phyloP scores from a whole-genome alignment of 2,113 vertebrate species.

The Tragelaphus strepsiceros region DNA sequence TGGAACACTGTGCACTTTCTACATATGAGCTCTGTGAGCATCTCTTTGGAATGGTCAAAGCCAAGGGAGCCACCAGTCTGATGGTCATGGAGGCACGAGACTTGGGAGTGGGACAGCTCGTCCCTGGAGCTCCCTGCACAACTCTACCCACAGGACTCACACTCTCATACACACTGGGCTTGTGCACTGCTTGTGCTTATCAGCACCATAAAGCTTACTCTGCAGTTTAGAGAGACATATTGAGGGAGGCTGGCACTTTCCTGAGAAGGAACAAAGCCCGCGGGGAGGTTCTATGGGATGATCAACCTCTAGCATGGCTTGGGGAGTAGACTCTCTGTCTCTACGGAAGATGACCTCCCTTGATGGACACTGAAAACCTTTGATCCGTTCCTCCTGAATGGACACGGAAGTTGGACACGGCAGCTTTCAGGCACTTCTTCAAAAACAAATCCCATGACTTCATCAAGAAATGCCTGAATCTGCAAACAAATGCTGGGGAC shows the following conservation, averaged over 20 bases:
- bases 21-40: not conserved
- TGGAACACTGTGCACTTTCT: not conserved
- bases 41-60: fast-evolving
- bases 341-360: not conserved
- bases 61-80: not conserved
- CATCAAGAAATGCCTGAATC: not conserved
- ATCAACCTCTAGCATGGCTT: too few species aligned
- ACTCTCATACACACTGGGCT: not conserved
- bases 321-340: not conserved
- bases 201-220: not conserved
- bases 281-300: fast-evolving
- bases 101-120: fast-evolving
- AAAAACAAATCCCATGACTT: not conserved
- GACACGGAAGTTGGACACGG: too few species aligned
- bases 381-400: not conserved
- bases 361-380: not conserved
- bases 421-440: not conserved
- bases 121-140: not conserved
- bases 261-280: not conserved
- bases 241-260: not conserved
- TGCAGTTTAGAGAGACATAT: not conserved
- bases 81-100: fast-evolving
- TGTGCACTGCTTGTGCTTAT: too few species aligned
- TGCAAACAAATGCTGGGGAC: not conserved
- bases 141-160: not conserved